Base-by-base conservation (phyloP, 2,888 invertebrate species). In the Phania funesta region DNA sequence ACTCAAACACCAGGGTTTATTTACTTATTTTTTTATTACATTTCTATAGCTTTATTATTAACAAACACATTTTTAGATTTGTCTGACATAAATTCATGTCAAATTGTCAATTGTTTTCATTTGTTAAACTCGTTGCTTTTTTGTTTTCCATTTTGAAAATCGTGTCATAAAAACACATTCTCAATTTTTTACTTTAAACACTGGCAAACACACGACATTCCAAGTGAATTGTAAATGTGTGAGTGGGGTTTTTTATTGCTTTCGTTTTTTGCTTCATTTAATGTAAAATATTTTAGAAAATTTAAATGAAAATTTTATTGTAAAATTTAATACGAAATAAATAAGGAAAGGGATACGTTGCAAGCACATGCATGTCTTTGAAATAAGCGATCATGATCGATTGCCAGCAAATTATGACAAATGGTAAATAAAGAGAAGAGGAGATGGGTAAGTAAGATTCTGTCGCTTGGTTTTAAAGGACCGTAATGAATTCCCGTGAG, bases 21-120 rank as follows among this genome's bases (percentile, higher is more conserved):
- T 44, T 26, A 18, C 1, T 46, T 11, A 8, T 22, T n/a, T 7
- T 54, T 2, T 54, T 52, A 13, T 11, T n/a, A 7, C 26, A n/a
- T 5, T 26, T 56, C n/a, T 38, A 38, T 7, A 41, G 16, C 26
- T 60, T 60, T 41, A 60, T 41, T 60, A 41, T 26, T 35, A 44
- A 41, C 50, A 67, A 67, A 48, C 29, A 58, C 13, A 68, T 52
- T 74, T 82, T 68, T 56, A 74, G 68, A 68, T 77, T 56, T 77
- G 67, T 77, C 67, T 77, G 81, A 82, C 77, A 77, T 48, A 82
- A 82, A 77, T 82, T 54, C 81, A 77, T 77, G 81, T 82, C 81
- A 77, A 82, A 73, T 64, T 77, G 81, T 82, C 81, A 82, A 82
- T 82, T 77, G 68, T 65, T 68, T 70, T 18, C 35, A 56, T 22